Conservation (phyloP, 2,888 invertebrate genomes). For the Unio pictorum region DNA sequence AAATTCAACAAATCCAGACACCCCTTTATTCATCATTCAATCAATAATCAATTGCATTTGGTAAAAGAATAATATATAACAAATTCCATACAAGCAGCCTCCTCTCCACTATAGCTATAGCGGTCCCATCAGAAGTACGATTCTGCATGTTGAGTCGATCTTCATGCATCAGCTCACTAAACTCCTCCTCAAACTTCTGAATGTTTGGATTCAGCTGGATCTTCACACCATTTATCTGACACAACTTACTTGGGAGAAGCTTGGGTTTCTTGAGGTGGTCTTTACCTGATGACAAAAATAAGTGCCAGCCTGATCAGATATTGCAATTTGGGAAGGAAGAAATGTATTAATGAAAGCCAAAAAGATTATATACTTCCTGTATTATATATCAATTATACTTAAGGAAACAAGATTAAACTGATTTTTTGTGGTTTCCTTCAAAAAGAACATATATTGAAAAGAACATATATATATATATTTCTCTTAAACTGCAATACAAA, state of each 20-base stretch:
- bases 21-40: no score
- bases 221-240: conserved; percentile 58
- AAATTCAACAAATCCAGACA: no score
- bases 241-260: conserved; percentile 45
- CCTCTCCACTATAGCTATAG: conserved; percentile 60
- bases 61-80: neutral
- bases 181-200: conserved; percentile 68
- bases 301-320: no score
- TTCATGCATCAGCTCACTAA: conserved; percentile 63
- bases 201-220: conserved; percentile 62
- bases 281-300: conserved; percentile 32
- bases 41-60: neutral
- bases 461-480: no score
- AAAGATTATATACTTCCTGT: no score
- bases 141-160: conserved; percentile 58
- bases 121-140: conserved; percentile 44
- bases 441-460: no score
- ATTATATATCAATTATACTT: no score
- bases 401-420: no score
- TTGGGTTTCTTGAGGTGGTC: conserved; percentile 62
- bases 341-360: no score
- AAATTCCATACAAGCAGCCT: conserved; percentile 54
- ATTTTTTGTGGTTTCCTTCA: no score
- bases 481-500: no score
- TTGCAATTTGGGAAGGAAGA: no score